Evolutionary conservation across 2,113 vertebrate genomes (phyloP), one percentile per base, ranked within the genome.

Genomic region (Cryptoleucopteryx plumbea): DNA sequence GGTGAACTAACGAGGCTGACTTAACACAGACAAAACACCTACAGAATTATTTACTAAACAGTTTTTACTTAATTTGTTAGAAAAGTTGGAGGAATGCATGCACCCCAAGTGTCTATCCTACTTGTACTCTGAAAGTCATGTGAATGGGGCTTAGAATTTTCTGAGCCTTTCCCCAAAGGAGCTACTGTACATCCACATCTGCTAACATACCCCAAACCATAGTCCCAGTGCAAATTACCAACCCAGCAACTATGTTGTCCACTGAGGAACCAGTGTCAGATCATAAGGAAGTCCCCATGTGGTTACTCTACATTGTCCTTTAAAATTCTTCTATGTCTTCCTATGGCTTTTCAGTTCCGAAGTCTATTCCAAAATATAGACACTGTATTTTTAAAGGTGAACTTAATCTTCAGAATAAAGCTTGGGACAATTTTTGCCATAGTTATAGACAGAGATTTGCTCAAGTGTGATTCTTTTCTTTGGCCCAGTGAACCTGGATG

Each of bases 161-260:
- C 73, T 11, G 10, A 66, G 52, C 38, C 55, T 52, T 47, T 56
- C 16, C 38, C 29, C 36, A 34, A 22, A 90, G 29, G 61, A 82
- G 77, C 40, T 73, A 43, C 42, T 67, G 59, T 40, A 45, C 18
- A 78, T 31, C 31, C 52, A 52, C 40, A 63, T 22, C 72, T 79
- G 65, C 42, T 91, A 56, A 29, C 25, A 18, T 6, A 47, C 12
- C 45, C 59, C 89, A 77, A 62, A 59, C 23, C 47, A 81, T 0
- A 58, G 52, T 36, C 25, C 31, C 47, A 32, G 1, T 16, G 20
- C 25, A 74, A 88, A 82, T 29, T 32, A 59, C 56, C 59, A 62
- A 50, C n/a, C 50, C 6, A 56, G 38, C 0, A 0, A 66, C n/a
- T 7, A 23, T 0, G 11, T 4, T 62, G 36, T 16, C 63, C 15